Percentiles rank a stretch among this genome's conserved stretches.
Evolutionary conservation across 2,113 vertebrate genomes (phyloP).

Genomic region (Podiceps cristatus): DNA sequence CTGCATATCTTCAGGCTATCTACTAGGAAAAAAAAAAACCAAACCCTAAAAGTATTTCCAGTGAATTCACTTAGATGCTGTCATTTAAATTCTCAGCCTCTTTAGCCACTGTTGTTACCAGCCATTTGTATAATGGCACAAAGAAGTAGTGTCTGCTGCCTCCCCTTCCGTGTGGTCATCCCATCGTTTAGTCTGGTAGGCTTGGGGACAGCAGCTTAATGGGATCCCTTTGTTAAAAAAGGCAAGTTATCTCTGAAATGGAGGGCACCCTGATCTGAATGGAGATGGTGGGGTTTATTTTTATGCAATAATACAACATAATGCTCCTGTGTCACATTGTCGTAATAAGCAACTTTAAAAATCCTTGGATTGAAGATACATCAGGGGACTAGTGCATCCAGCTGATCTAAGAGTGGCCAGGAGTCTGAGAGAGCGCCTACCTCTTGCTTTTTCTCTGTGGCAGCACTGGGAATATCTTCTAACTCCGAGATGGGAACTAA

Average conservation of each 20-base stretch:
- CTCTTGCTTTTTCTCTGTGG: neutral
- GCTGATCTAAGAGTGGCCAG: neutral
- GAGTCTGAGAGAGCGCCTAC: neutral
- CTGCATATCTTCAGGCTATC: constrained; percentile 44
- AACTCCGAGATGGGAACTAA: neutral
- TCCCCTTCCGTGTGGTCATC: neutral
- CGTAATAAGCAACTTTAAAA: neutral
- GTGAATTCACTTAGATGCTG: neutral
- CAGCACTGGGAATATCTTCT: neutral
- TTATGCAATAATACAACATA: neutral
- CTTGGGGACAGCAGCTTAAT: neutral
- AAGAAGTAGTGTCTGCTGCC: neutral
- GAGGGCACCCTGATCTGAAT: neutral
- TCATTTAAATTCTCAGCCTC: constrained; percentile 12
- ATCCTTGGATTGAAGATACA: neutral
- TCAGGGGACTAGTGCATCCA: neutral
- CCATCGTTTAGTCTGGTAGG: neutral
- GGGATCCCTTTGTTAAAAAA: neutral
- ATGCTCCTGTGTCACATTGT: neutral
- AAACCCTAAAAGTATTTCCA: neutral
- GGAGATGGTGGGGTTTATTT: neutral
- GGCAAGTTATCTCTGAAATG: neutral
- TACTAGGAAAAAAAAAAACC: neutral
- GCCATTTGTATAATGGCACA: neutral
- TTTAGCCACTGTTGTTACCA: neutral